Base-by-base conservation (phyloP, 2,113 vertebrate genomes). In the Puma concolor region DNA sequence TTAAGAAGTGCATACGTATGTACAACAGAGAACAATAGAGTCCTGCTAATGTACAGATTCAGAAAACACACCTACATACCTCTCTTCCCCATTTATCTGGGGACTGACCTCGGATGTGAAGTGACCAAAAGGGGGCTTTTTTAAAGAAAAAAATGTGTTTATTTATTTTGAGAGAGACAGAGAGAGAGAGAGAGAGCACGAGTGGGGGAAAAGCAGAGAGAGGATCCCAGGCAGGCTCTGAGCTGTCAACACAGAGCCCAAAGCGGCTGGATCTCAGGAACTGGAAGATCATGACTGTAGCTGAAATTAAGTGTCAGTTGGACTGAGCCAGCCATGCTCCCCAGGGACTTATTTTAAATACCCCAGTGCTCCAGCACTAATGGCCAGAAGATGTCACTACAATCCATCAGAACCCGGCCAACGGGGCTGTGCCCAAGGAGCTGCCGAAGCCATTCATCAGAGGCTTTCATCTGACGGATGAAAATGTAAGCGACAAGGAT, bases 371-470 rank as follows among this genome's bases (percentile, higher is more conserved):
- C 83, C 41, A 89, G 92, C 60, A 79, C 7, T 0, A 1, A 10
- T 67, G 95, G 71, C 97, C 97, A 98, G 90, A 87, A 96, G 98
- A 91, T 91, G 93, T 97, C 97, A 96, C 95, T 98, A 64, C 44
- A 93, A 97, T 44, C 54, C 36, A 4, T 57, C 29, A 96, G 71
- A 97, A 57, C 63, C 79, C 66, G 67, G 72, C 29, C 17, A n/a
- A 33, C 4, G 9, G 19, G 31, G 41, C 81, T 88, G 16, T 7
- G 36, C 21, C 60, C 15, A 19, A 10, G 41, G 71, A 91, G 33
- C 71, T 82, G 36, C 7, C 0, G 60, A 8, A 57, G 41, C n/a
- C 36, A 25, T 48, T 86, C 89, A 38, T 13, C 31, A 60, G 41
- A 93, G 41, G 72, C 54, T 44, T 44, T 44, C 44, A 44, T 44